phyloP scores from a whole-genome alignment of 2,888 invertebrate genomes.

The Pyrochroa serraticornis region DNA sequence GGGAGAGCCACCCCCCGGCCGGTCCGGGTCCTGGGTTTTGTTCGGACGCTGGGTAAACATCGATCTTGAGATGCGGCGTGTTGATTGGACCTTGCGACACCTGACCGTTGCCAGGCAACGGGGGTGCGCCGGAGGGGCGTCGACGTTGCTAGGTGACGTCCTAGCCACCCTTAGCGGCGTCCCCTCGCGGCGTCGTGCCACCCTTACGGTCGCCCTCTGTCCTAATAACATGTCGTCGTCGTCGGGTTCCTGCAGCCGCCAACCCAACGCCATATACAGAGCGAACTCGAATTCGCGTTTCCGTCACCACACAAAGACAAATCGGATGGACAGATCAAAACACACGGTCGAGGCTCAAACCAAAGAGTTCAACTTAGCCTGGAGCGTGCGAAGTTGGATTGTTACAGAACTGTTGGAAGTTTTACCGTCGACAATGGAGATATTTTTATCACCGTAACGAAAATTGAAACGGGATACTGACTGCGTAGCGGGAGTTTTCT shows the following conservation, averaged over 20 bases:
- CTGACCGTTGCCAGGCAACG: slow-evolving; percentile 57
- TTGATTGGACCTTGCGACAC: slow-evolving; percentile 59
- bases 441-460: too few relatives aligned
- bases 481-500: too few relatives aligned
- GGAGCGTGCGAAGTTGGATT: too few relatives aligned
- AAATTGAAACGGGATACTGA: too few relatives aligned
- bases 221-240: slow-evolving; percentile 3
- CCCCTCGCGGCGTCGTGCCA: slow-evolving; percentile 13
- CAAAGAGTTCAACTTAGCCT: too few relatives aligned
- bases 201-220: background rate
- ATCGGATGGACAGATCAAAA: background rate
- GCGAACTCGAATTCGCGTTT: background rate
- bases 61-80: slow-evolving; percentile 58
- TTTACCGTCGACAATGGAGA: too few relatives aligned
- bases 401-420: too few relatives aligned
- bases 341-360: background rate
- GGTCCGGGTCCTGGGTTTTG: background rate
- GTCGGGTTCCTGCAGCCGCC: background rate
- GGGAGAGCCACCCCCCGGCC: too few relatives aligned
- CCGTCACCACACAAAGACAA: background rate
- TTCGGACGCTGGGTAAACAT: slow-evolving; percentile 51
- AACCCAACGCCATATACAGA: background rate
- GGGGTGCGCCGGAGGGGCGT: slow-evolving; percentile 40
- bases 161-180: slow-evolving; percentile 20
- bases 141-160: slow-evolving; percentile 44